phyloP scores from a whole-genome alignment of 2,888 invertebrate species.

The Drosophila mayaguana region DNA sequence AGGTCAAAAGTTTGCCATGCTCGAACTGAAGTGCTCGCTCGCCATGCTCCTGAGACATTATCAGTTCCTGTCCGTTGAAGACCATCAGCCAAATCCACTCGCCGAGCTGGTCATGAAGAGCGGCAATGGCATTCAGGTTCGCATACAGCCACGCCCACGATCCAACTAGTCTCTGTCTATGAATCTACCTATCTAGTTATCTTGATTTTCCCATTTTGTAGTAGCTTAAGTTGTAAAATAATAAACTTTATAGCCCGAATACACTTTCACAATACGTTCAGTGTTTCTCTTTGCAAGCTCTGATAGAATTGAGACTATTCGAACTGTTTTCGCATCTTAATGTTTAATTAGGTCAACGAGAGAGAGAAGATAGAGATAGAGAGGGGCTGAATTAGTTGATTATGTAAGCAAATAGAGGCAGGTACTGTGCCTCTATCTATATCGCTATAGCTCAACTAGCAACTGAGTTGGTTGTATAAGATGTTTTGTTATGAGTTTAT shows the following conservation, averaged over 20 bases:
- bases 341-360: neutral
- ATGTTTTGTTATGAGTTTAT: too few relatives aligned
- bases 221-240: neutral
- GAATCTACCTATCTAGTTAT: neutral
- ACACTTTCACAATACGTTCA: neutral
- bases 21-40: constrained; percentile 82
- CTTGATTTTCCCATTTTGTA: neutral
- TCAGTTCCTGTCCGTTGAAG: constrained; percentile 80
- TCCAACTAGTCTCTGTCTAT: neutral
- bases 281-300: neutral
- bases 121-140: constrained; percentile 82
- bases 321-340: neutral
- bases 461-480: too few relatives aligned
- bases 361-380: neutral
- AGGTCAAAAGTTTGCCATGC: constrained; percentile 85
- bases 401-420: too few relatives aligned
- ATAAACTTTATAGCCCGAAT: neutral
- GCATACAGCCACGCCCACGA: constrained; percentile 66
- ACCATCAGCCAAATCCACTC: constrained; percentile 70
- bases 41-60: constrained; percentile 81
- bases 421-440: too few relatives aligned
- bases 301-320: neutral
- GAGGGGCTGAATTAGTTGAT: too few relatives aligned
- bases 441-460: too few relatives aligned
- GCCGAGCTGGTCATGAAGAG: constrained; percentile 83